Evolutionary conservation across 2,888 invertebrate species (phyloP), one percentile per base, ranked within the genome.

Genomic region (Rutpela maculata): DNA sequence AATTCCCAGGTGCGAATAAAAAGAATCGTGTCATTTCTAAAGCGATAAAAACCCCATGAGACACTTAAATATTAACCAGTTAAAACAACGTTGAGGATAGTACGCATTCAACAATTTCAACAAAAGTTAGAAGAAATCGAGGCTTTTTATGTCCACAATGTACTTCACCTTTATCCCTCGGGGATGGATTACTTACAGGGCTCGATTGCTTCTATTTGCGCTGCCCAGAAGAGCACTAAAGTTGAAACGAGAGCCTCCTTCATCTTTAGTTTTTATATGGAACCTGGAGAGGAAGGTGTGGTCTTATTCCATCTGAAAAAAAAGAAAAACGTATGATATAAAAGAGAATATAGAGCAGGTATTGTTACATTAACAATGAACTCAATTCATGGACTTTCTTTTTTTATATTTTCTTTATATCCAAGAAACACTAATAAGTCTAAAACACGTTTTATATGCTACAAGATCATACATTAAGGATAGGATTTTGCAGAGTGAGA

Each of bases 151-250:
- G 59, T 38, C 66, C 60, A 10, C 69, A 19, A 56, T 63, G 38
- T 63, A 75, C 69, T 69, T 35, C 22, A 59, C 63, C 18, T 67
- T 38, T 55, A 62, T 63, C 56, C 75, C 63, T 19, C 0, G 55
- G 69, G 69, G 75, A 68, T 19, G 43, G 31, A 81, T 78, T 86
- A 87, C 87, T 88, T 87, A 88, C 88, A 88, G 78, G 86, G 86
- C 80, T 88, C 88, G 77, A 88, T 83, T 79, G 85, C 85, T 81
- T 85, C 84, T 78, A 83, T 83, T 71, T 84, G 82, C 75, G 74
- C 35, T 74, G 83, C 80, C 80, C 82, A 83, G 57, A 85, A 82
- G 77, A 83, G 78, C 75, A 82, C 57, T 77, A 85, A 77, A 75
- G 78, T 77, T 38, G 81, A 74, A 79, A 81, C 75, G 80, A 80